Percentiles rank a stretch among this genome's conserved stretches.
These are phyloP conservation scores for Myopa tessellatipennis DNA, from an alignment of 2,888 invertebrate species.

Conservation along the genomic window DNA sequence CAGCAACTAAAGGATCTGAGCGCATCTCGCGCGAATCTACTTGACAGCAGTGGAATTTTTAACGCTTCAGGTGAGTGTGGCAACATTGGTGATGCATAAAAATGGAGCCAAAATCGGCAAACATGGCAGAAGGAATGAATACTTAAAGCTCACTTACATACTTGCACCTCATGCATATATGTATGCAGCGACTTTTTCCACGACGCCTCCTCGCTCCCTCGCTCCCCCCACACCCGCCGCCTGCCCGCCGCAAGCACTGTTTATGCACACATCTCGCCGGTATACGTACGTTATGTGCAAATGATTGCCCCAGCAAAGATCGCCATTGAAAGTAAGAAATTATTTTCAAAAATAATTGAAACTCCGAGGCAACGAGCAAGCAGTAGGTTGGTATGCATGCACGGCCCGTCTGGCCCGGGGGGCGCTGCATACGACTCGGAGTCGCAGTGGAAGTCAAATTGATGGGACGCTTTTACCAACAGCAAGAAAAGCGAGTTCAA, in stretches of 20 bases:
- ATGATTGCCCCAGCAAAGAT: slow-evolving; percentile 7
- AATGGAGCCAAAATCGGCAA: slow-evolving; percentile 27
- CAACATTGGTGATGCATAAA: slow-evolving; percentile 18
- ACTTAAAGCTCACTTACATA: neutral
- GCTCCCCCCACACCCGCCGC: neutral
- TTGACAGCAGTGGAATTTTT: slow-evolving; percentile 38
- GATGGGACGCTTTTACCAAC: neutral
- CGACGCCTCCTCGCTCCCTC: neutral
- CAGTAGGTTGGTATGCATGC: neutral
- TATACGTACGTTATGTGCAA: neutral
- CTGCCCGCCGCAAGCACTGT: neutral
- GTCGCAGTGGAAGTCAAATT: neutral
- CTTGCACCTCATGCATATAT: slow-evolving; percentile 18
- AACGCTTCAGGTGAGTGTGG: slow-evolving; percentile 39
- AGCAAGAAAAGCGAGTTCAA: no score
- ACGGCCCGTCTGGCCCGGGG: neutral
- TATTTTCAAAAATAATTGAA: slow-evolving; percentile 15
- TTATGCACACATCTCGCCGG: neutral
- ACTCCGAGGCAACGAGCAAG: neutral
- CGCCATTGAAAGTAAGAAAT: slow-evolving; percentile 11
- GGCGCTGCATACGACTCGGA: neutral
- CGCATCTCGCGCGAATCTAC: slow-evolving; percentile 26
- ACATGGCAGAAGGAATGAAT: slow-evolving; percentile 11
- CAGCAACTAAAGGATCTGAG: slow-evolving; percentile 20
- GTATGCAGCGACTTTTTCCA: neutral